Conservation (phyloP, 2,113 vertebrate species). For the cat (Felis catus) region DNA sequence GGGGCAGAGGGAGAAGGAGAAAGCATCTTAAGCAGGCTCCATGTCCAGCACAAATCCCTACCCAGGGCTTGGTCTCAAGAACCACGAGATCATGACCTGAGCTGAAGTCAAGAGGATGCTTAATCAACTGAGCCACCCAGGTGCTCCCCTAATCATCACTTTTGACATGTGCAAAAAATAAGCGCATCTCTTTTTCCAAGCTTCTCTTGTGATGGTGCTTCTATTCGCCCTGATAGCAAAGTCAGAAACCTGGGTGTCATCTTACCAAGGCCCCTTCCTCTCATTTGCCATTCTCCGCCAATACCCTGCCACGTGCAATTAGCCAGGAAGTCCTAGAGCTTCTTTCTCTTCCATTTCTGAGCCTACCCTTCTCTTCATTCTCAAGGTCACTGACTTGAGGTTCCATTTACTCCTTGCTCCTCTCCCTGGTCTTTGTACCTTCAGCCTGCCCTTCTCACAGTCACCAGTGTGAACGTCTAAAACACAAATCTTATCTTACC, state of each 20-base stretch:
- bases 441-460: not conserved
- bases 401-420: not conserved
- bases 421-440: not conserved
- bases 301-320: not conserved
- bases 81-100: too few species aligned
- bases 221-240: not conserved
- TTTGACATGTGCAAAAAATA: not conserved
- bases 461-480: not conserved
- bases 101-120: too few species aligned
- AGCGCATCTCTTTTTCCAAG: not conserved
- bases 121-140: too few species aligned
- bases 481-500: not conserved
- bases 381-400: not conserved
- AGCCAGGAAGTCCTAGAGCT: not conserved
- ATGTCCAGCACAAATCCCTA: too few species aligned
- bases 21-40: too few species aligned
- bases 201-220: not conserved
- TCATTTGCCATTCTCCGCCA: not conserved
- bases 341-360: not conserved
- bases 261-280: accelerated
- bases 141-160: not conserved
- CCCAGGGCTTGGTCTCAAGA: too few species aligned
- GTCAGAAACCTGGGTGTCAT: not conserved
- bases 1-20: too few species aligned
- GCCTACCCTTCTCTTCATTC: not conserved